A percentile compares a stretch with the other conserved stretches of the same genome.
These are phyloP conservation scores for Pagrus major DNA, from an alignment of 2,113 vertebrate genomes.

Conservation along the genomic window DNA sequence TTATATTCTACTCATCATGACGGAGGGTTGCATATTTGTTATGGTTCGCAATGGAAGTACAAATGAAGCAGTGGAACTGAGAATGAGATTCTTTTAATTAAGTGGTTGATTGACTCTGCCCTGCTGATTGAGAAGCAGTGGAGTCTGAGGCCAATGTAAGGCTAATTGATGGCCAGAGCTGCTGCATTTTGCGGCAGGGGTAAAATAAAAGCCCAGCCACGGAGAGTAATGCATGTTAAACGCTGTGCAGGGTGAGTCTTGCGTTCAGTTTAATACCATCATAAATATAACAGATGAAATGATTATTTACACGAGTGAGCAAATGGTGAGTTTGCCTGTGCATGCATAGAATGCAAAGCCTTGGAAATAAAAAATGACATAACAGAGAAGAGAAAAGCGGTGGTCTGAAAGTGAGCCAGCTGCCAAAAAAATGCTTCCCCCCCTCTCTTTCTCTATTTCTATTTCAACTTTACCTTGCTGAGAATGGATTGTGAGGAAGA, in stretches of 20 bases:
- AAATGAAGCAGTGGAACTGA: not conserved
- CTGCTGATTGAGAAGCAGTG: slow-evolving; percentile 31
- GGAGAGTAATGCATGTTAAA: slow-evolving; percentile 65
- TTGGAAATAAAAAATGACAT: slow-evolving; percentile 41
- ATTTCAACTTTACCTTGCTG: slow-evolving; percentile 53
- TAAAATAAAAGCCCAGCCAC: slow-evolving; percentile 34
- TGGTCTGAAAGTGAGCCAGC: slow-evolving; percentile 56
- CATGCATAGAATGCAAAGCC: slow-evolving; percentile 47
- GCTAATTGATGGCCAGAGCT: slow-evolving; percentile 60
- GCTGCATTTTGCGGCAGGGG: slow-evolving; percentile 41
- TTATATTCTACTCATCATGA: not conserved
- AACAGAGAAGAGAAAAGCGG: slow-evolving; percentile 58
- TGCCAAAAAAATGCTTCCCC: slow-evolving; percentile 37
- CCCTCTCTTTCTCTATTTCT: slow-evolving; percentile 32
- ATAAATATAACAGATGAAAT: slow-evolving; percentile 66
- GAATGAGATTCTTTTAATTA: slow-evolving; percentile 14
- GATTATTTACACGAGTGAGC: slow-evolving; percentile 35
- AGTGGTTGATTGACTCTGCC: slow-evolving; percentile 38
- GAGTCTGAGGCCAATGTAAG: not conserved
- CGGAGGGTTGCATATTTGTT: not conserved
- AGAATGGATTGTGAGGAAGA: slow-evolving; percentile 55
- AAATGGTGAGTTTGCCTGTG: slow-evolving; percentile 10
- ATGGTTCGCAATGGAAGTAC: not conserved
- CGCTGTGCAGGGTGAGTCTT: slow-evolving; percentile 33
- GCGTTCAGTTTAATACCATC: slow-evolving; percentile 56